Evolutionary conservation across 2,113 vertebrate genomes (phyloP).

Genomic region (Corynorhinus townsendii): DNA sequence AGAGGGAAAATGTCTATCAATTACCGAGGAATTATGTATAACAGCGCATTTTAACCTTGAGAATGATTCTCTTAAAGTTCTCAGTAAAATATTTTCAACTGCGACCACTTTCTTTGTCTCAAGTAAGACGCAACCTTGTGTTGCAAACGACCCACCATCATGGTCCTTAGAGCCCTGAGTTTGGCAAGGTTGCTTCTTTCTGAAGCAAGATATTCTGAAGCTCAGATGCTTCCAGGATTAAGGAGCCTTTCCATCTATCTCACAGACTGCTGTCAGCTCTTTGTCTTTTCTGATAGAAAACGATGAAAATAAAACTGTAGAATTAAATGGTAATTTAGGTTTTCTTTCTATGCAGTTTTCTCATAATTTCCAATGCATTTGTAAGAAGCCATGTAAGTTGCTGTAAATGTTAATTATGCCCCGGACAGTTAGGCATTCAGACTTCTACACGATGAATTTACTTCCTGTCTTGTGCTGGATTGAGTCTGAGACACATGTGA

Average conservation of each 20-base stretch:
- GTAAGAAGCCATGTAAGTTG: not conserved
- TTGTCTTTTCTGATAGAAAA: not conserved
- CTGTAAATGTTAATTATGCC: slow-evolving; percentile 27
- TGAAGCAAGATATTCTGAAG: not conserved
- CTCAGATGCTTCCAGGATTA: not conserved
- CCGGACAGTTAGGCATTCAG: slow-evolving; percentile 50
- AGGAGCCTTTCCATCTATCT: not conserved
- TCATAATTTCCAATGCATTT: not conserved
- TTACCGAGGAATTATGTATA: slow-evolving; percentile 86
- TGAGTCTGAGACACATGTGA: not conserved
- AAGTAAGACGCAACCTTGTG: slow-evolving; percentile 41
- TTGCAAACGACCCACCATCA: slow-evolving; percentile 24
- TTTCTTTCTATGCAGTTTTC: not conserved
- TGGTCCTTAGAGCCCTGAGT: not conserved
- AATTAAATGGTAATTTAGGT: not conserved
- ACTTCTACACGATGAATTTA: slow-evolving; percentile 23
- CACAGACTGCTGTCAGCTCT: not conserved
- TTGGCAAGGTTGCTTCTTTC: not conserved
- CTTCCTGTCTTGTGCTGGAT: not conserved
- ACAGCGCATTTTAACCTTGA: slow-evolving; percentile 91
- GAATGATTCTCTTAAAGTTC: slow-evolving; percentile 83
- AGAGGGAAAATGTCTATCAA: slow-evolving; percentile 96
- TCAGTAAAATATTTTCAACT: slow-evolving; percentile 69
- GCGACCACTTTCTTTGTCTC: slow-evolving; percentile 78
- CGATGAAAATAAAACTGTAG: not conserved